Conservation (phyloP, 2,797 vertebrate species). For the Halcyon leucocephala region DNA sequence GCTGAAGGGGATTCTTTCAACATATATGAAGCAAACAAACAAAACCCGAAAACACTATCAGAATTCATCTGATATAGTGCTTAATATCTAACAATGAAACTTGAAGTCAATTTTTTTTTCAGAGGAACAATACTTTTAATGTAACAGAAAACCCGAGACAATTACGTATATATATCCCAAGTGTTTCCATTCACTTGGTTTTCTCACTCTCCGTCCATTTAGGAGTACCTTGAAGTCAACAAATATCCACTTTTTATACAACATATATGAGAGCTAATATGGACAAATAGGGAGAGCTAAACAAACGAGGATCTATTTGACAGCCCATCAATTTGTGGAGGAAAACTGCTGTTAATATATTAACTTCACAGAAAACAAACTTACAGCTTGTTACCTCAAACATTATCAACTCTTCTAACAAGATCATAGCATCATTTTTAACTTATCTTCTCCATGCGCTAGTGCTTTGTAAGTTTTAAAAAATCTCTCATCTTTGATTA, state of each 20-base stretch:
- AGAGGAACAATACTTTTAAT: background rate
- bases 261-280: too few species aligned
- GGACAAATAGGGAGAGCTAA: background rate
- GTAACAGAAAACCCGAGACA: background rate
- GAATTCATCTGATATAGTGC: background rate
- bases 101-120: background rate
- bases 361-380: background rate
- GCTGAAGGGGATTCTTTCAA: background rate
- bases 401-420: background rate
- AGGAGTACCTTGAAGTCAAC: background rate
- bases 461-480: background rate
- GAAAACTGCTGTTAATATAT: background rate
- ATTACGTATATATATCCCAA: background rate
- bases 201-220: background rate
- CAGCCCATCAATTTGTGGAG: background rate
- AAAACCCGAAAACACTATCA: too few species aligned
- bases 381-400: background rate
- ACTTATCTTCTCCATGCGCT: background rate
- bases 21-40: background rate
- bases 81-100: background rate
- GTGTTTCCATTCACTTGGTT: background rate
- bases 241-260: background rate
- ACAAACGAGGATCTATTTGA: background rate
- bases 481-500: background rate
- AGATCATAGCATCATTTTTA: background rate